A percentile compares a stretch with the other conserved stretches of the same genome.
phyloP scores from a whole-genome alignment of 2,797 vertebrate species.

The Loris lydekkerianus region DNA sequence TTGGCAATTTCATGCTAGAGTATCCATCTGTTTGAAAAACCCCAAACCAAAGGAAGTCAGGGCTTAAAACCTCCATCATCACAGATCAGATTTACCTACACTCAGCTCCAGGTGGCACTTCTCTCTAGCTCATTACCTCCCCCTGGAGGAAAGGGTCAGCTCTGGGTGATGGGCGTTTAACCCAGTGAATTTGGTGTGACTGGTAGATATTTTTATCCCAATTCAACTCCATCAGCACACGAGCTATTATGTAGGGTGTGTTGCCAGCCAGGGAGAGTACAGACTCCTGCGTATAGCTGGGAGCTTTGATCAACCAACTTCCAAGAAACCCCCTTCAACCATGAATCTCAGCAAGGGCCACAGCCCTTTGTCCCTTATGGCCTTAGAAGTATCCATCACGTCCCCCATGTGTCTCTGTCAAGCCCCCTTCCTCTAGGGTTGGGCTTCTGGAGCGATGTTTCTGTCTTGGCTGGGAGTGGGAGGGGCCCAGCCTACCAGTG shows the following conservation, averaged over 20 bases:
- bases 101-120: conserved; percentile 4
- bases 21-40: conserved; percentile 74
- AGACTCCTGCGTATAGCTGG: neutral
- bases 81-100: conserved; percentile 55
- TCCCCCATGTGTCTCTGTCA: neutral
- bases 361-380: accelerated
- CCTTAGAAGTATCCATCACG: neutral
- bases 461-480: neutral
- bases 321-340: neutral
- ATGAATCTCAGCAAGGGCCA: neutral
- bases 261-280: neutral
- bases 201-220: neutral
- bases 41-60: conserved; percentile 21
- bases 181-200: neutral
- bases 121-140: conserved; percentile 67
- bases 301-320: neutral
- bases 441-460: neutral
- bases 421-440: neutral
- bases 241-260: neutral
- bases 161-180: conserved; percentile 32
- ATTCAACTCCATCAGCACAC: neutral
- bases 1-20: conserved; percentile 56
- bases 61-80: conserved; percentile 17
- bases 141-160: neutral
- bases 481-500: neutral